phyloP scores from a whole-genome alignment of 2,888 invertebrate genomes.

The Dysmachus trigonus region DNA sequence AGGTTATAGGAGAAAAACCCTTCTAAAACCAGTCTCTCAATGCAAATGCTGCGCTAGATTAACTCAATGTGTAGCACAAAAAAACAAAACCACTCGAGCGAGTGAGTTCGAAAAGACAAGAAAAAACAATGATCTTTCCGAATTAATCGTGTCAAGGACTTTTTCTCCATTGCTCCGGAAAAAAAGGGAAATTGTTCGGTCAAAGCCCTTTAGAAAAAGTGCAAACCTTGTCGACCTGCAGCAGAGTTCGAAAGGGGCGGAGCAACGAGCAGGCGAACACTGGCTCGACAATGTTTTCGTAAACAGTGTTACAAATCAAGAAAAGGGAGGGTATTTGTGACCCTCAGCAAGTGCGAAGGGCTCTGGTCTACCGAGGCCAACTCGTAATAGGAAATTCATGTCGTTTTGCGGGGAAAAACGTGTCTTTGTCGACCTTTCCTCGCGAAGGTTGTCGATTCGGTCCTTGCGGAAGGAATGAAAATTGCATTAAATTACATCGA shows the following conservation, averaged over 20 bases:
- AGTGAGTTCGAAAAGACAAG: not conserved
- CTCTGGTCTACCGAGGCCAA: too few species aligned
- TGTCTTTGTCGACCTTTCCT: not conserved
- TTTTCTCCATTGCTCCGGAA: not conserved
- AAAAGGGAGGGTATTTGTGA: not conserved
- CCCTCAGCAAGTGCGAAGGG: not conserved
- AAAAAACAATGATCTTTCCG: not conserved
- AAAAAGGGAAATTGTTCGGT: not conserved
- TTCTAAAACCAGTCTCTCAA: not conserved
- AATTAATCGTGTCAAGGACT: not conserved
- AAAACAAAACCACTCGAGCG: not conserved
- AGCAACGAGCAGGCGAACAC: too few species aligned
- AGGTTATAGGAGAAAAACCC: not conserved
- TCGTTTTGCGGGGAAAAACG: too few species aligned
- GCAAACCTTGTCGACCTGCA: not conserved
- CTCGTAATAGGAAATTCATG: not conserved
- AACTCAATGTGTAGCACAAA: not conserved
- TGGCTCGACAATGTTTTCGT: not conserved
- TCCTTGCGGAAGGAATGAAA: not conserved
- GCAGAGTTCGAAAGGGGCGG: not conserved
- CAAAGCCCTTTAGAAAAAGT: not conserved
- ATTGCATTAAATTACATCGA: not conserved
- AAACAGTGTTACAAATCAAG: not conserved
- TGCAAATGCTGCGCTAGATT: not conserved
- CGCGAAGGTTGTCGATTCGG: not conserved